Percentiles rank a stretch among this genome's conserved stretches.
Conservation (phyloP, 1,140 invertebrate genomes). For the Drosophila pseudoananassae region DNA sequence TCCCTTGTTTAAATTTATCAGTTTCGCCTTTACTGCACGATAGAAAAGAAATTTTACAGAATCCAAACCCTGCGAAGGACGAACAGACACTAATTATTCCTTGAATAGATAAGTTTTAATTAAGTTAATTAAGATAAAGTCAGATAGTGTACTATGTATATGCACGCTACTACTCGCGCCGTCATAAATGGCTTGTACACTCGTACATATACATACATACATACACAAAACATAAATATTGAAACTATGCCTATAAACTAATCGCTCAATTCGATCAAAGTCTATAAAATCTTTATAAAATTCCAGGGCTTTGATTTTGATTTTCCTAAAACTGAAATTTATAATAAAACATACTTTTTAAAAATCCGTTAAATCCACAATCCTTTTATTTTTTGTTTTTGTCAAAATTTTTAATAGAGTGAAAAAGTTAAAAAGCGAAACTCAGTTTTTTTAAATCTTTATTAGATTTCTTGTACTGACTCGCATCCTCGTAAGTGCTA, state of each 20-base stretch:
- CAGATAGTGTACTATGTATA: constrained; percentile 33
- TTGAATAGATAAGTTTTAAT: constrained; percentile 14
- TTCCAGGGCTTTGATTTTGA: neutral
- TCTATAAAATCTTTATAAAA: neutral
- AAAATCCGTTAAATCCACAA: neutral
- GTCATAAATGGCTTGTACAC: constrained; percentile 26
- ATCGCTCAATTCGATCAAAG: constrained; percentile 10
- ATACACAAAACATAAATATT: constrained; percentile 17
- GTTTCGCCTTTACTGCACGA: neutral
- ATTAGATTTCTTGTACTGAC: neutral
- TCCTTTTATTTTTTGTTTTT: no score
- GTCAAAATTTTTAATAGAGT: no score
- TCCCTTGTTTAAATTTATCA: neutral
- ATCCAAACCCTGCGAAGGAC: neutral
- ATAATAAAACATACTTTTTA: neutral
- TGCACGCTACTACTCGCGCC: constrained; percentile 34
- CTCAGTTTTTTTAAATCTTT: neutral
- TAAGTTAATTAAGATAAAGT: constrained; percentile 5
- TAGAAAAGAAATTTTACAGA: neutral
- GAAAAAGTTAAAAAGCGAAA: no score
- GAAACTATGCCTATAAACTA: constrained; percentile 27
- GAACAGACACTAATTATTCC: constrained; percentile 1
- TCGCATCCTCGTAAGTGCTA: neutral
- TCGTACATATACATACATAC: constrained; percentile 12
- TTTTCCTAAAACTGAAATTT: neutral